Base-by-base conservation (phyloP, 1,140 invertebrate species). In the Nylanderia fulva region DNA sequence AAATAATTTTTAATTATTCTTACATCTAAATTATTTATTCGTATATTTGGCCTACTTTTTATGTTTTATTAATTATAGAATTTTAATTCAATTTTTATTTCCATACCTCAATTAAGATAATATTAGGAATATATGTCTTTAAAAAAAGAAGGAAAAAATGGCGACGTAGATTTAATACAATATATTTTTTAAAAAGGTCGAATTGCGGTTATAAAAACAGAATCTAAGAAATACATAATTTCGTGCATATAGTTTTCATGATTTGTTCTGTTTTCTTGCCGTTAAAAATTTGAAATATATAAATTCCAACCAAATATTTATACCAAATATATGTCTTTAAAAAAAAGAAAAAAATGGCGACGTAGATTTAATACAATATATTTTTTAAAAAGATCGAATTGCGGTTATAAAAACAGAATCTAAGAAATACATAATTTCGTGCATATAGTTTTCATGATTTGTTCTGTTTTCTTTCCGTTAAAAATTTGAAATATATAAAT, bases 401-500 rank as follows among this genome's bases (percentile, higher is more conserved):
- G n/a, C 4, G 13, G 3, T 5, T 0, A 36, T 36, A 0, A 39
- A 39, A 61, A 0, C 1, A 4, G 6, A 15, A 2, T 75, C 13
- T 27, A 61, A 61, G 72, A 75, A 36, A 61, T 6, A 58, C n/a
- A 11, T 24, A 36, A 13, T 39, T 6, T 42, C 18, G 33, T 74
- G 29, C 13, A 15, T 54, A n/a, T 29, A 9, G 7, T n/a, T n/a
- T n/a, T n/a, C n/a, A n/a, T 21, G 18, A 29, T 13, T 39, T 33
- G 6, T 58, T 58, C 11, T 60, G 0, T 42, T 71, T 60, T n/a
- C 0, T 21, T 42, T 80, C 18, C 1, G 48, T 27, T 15, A 60
- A 24, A 58, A 58, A 45, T 58, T 82, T 18, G 1, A 13, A 71
- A 71, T 71, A 69, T 58, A 71, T 36, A n/a, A n/a, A n/a, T n/a